phyloP scores from a whole-genome alignment of 2,888 invertebrate genomes.

The Pyrochroa serraticornis region DNA sequence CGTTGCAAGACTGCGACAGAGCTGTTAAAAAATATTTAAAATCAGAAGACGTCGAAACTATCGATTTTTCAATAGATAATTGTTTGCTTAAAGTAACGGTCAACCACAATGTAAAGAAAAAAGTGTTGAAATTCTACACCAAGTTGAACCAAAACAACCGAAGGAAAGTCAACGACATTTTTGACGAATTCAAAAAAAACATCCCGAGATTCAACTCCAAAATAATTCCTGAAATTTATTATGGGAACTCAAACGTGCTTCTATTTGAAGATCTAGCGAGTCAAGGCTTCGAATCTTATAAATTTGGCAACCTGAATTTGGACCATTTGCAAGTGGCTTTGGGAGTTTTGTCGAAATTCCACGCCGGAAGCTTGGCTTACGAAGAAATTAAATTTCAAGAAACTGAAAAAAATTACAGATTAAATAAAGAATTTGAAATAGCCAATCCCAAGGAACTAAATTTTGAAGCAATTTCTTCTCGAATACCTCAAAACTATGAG shows the following conservation, averaged over 20 bases:
- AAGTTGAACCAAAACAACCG: background rate
- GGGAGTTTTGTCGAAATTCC: conserved; percentile 25
- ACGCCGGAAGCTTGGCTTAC: conserved; percentile 30
- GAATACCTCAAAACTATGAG: too few species aligned
- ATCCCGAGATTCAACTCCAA: conserved; percentile 10
- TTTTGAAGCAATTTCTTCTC: too few species aligned
- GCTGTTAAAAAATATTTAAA: conserved; percentile 12
- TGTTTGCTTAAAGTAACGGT: background rate
- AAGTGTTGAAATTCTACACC: conserved; percentile 7
- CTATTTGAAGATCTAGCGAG: conserved; percentile 11
- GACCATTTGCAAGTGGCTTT: conserved; percentile 16
- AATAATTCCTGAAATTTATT: conserved; percentile 10
- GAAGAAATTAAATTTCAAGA: conserved; percentile 28
- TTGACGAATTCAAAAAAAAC: conserved; percentile 4
- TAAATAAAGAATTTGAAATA: conserved; percentile 8
- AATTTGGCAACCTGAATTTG: conserved; percentile 10
- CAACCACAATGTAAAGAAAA: background rate
- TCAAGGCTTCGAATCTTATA: conserved; percentile 11
- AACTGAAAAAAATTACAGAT: conserved; percentile 14
- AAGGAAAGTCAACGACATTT: conserved; percentile 7
- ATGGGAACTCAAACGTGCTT: background rate
- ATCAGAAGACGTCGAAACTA: background rate
- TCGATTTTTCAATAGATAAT: background rate
- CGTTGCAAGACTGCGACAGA: conserved; percentile 57
- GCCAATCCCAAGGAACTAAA: too few species aligned